Evolutionary conservation across 2,113 vertebrate genomes (phyloP), one percentile per base, ranked within the genome.

Genomic region (Cryptotis parvus): DNA sequence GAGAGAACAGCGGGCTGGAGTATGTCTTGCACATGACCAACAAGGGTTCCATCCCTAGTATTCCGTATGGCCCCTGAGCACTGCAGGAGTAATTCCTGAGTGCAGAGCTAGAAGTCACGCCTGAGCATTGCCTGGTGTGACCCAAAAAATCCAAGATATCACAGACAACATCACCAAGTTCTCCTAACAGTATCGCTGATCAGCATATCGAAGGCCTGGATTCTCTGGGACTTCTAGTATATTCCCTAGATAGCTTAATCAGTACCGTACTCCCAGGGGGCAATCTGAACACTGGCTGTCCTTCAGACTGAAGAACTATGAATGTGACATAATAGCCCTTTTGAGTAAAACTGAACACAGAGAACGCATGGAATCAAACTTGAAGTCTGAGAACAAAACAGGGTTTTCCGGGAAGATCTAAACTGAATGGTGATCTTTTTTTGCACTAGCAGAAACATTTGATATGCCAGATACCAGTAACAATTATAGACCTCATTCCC

Each of bases 301-400:
- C 41, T 68, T 63, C 66, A 81, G 89, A 72, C 27, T 20, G 43
- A 81, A 81, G 39, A 77, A 81, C 52, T 41, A 45, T 45, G 58
- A 80, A 14, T 78, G 22, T 87, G 7, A n/a, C 37, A 37, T 65
- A 63, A 20, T 90, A 15, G 11, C 58, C 24, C 35, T 9, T 72
- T 3, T 66, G 83, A 41, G 16, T 27, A 70, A 37, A 83, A 89
- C 63, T 18, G 68, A 66, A 61, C 27, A 76, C 14, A 75, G 81
- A 39, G 63, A 66, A 74, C 77, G 2, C 4, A 24, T 84, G 9
- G 2, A 52, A 24, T 82, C 55, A 89, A 58, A 58, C 24, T 81
- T 80, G 11, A 92, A 83, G 45, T 94, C 45, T 70, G 31, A 94
- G 66, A 63, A 65, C 26, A 65, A 84, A 73, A 26, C 7, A 45